Evolutionary conservation across 1,140 invertebrate species (phyloP).

Genomic region (Asbolus verrucosus): DNA sequence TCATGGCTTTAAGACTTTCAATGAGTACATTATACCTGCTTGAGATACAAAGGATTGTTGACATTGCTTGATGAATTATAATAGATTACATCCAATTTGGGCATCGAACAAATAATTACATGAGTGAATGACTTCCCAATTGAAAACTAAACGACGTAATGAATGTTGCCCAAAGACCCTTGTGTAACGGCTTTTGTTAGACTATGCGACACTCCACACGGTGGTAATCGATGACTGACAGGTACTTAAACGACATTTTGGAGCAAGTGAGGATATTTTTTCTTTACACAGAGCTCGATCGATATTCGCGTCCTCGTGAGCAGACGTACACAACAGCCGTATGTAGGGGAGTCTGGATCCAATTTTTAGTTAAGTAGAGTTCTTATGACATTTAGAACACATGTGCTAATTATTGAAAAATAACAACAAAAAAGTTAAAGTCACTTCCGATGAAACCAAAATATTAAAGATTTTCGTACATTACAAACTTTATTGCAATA

Average conservation of each 20-base stretch:
- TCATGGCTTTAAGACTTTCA: conserved; percentile 39
- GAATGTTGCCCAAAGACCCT: conserved; percentile 47
- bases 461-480: no score
- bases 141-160: conserved; percentile 50
- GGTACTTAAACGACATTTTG: conserved; percentile 49
- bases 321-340: conserved; percentile 8
- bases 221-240: conserved; percentile 53
- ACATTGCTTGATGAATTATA: conserved; percentile 55
- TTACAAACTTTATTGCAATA: no score
- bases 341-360: no score
- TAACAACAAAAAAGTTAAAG: no score
- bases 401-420: no score
- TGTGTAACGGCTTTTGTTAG: conserved; percentile 49
- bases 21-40: conserved; percentile 51
- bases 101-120: conserved; percentile 54
- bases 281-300: conserved; percentile 8
- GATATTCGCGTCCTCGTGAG: background rate
- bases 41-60: conserved; percentile 50
- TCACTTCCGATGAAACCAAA: no score
- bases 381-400: no score
- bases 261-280: conserved; percentile 38
- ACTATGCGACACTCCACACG: conserved; percentile 48
- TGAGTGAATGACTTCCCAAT: conserved; percentile 50
- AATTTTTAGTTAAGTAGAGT: no score
- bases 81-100: conserved; percentile 53